A percentile compares a stretch with the other conserved stretches of the same genome.
phyloP scores from a whole-genome alignment of 2,797 vertebrate species.

The Varecia variegata region DNA sequence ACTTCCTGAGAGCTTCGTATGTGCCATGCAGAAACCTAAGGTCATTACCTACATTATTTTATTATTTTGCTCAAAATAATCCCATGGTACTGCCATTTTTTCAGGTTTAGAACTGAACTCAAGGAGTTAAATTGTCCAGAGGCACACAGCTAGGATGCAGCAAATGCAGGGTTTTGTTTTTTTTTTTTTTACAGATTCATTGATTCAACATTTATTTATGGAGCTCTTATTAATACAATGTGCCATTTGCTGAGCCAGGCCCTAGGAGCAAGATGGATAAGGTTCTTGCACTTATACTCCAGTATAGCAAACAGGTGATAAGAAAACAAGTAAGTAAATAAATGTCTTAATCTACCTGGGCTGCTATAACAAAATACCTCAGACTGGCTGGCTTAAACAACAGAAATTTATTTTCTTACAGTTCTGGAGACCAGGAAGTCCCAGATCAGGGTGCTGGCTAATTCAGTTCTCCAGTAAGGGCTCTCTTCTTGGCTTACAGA shows the following conservation, averaged over 20 bases:
- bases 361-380: not conserved
- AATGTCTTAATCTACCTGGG: not conserved
- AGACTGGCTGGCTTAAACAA: not conserved
- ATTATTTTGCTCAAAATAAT: not conserved
- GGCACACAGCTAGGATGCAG: not conserved
- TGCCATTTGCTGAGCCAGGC: rapidly evolving
- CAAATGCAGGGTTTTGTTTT: too few relatives aligned
- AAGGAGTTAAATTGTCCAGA: not conserved
- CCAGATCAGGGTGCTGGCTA: not conserved
- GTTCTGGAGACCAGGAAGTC: not conserved
- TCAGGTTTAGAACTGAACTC: not conserved
- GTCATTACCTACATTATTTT: not conserved
- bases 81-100: too few relatives aligned
- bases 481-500: not conserved
- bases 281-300: not conserved
- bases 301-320: not conserved
- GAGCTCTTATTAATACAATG: not conserved
- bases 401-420: not conserved
- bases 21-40: not conserved
- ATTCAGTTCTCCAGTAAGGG: not conserved
- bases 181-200: not conserved
- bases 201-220: not conserved
- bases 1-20: not conserved
- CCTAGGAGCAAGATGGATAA: not conserved
- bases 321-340: not conserved